Base-by-base conservation (phyloP, 1,140 invertebrate genomes). In the Varroa destructor region DNA sequence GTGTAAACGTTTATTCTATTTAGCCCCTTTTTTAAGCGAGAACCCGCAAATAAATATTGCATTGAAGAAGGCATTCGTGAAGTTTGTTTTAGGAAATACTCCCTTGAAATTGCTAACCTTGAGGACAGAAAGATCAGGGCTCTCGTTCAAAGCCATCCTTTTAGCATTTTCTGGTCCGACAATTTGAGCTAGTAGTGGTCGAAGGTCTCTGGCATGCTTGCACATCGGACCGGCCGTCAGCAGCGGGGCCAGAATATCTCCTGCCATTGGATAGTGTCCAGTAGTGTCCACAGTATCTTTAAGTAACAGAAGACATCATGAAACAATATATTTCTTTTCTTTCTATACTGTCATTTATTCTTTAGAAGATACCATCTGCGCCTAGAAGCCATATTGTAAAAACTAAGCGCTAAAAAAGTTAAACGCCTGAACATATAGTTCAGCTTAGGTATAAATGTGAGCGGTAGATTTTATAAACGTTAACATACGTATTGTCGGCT, bases 221-320 rank as follows among this genome's bases (percentile, higher is more conserved):
- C 88, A 90, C 86, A 98, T 90, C 0, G 93, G 93, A 1, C 94
- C 94, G 54, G 91, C 85, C 8, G 79, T 85, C 56, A 93, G 81
- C 76, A 90, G 87, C n/a, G 83, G 82, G 73, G 85, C 79, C 73
- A 87, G 85, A 40, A 86, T 84, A 14, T 84, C 84, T 4, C 81
- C 83, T 37, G 85, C 82, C 6, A 81, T 78, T 1, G 89, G 89
- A 40, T 67, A 67, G 78, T 94, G 91, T 1, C 90, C 91, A 10
- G 83, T 78, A 76, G 90, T 91, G 0, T 87, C 87, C 0, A 93
- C 88, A 56, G 88, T 80, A 72, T 84, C 84, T 83, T 72, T 5
- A 73, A 73, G 40, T 5, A 1, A 55, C 14, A 74, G 67, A 72
- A 58, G 10, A 56, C 57, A 5, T 5, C 5, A 12, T 3, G 36